Conservation (phyloP, 2,113 vertebrate genomes). For the Edolisoma coerulescens region DNA sequence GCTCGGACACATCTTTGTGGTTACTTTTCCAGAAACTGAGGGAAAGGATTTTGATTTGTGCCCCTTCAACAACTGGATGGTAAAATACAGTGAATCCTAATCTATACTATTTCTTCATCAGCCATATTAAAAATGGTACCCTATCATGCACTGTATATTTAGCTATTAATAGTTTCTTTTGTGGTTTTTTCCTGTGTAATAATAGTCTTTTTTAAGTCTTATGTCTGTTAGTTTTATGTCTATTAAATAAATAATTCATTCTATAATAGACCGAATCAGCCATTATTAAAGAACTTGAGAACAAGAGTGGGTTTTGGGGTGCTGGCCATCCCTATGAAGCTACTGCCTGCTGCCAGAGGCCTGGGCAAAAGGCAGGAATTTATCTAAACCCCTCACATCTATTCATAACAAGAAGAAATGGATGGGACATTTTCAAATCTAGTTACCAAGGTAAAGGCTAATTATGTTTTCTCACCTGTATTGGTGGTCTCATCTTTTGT, state of each 20-base stretch:
- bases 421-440: background rate
- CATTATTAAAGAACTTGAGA: background rate
- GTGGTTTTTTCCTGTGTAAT: background rate
- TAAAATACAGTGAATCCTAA: background rate
- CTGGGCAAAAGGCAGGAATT: background rate
- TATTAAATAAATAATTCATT: background rate
- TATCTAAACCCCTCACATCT: background rate
- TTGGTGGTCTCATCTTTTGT: background rate
- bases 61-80: background rate
- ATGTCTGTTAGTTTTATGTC: background rate
- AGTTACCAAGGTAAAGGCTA: background rate
- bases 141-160: background rate
- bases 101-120: background rate
- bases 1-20: fast-evolving
- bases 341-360: background rate
- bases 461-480: background rate
- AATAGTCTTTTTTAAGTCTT: background rate
- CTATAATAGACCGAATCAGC: background rate
- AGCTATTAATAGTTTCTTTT: background rate
- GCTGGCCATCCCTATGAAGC: background rate
- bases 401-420: background rate
- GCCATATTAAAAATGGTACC: background rate
- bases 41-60: background rate
- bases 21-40: background rate
- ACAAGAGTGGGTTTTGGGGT: background rate